These are phyloP conservation scores for Epinephelus coioides DNA, from an alignment of 2,797 vertebrate genomes.

Conservation along the genomic window DNA sequence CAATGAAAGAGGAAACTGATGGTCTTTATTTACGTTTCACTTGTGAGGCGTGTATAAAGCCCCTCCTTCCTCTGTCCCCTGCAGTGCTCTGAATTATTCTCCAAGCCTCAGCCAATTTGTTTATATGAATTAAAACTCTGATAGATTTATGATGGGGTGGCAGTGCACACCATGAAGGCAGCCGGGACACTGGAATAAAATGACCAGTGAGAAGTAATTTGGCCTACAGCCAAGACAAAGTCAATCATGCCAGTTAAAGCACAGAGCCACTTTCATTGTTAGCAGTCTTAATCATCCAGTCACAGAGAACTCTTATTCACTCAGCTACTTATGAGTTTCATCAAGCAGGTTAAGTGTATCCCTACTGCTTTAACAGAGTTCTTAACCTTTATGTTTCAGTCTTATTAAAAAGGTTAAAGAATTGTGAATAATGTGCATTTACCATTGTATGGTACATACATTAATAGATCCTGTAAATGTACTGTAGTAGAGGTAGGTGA, in stretches of 20 bases:
- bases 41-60: constrained; percentile 33
- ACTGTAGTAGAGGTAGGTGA: neutral
- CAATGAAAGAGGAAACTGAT: constrained; percentile 47
- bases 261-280: constrained; percentile 51
- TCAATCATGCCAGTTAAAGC: constrained; percentile 72
- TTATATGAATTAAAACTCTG: constrained; percentile 66
- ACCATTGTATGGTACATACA: neutral
- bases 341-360: constrained; percentile 16
- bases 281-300: constrained; percentile 44
- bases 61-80: constrained; percentile 48
- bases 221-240: constrained; percentile 56
- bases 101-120: constrained; percentile 69
- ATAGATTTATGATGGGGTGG: constrained; percentile 74
- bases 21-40: constrained; percentile 66
- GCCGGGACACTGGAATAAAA: constrained; percentile 55
- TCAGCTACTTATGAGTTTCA: constrained; percentile 23
- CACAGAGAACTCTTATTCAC: constrained; percentile 17
- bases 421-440: constrained; percentile 6
- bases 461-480: constrained; percentile 7
- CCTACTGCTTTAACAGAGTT: neutral
- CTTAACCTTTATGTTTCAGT: constrained; percentile 37
- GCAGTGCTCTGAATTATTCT: constrained; percentile 62
- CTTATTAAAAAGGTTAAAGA: constrained; percentile 16
- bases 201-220: constrained; percentile 71
- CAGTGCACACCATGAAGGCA: constrained; percentile 32